Percentiles rank a stretch among this genome's conserved stretches.
phyloP scores from a whole-genome alignment of 2,888 invertebrate genomes.

The Mactromeris polynyma region DNA sequence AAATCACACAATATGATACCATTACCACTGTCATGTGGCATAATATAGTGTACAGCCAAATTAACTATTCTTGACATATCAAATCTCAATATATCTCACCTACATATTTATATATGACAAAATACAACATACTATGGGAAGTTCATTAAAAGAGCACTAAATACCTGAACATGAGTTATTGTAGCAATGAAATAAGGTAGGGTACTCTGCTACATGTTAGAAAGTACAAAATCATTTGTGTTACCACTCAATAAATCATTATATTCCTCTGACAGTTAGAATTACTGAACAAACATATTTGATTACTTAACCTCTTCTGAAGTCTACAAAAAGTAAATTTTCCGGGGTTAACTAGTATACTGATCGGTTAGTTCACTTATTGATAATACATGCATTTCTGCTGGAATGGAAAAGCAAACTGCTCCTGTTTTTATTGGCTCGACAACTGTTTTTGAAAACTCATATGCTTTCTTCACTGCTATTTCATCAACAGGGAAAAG shows the following conservation, averaged over 20 bases:
- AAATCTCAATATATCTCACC: too few relatives aligned
- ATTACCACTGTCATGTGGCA: too few relatives aligned
- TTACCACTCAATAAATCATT: not conserved
- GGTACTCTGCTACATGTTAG: too few relatives aligned
- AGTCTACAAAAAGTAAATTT: not conserved
- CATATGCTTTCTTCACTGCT: not conserved
- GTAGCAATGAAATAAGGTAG: too few relatives aligned
- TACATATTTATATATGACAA: too few relatives aligned
- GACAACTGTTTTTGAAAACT: not conserved
- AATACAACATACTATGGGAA: not conserved
- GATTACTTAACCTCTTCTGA: not conserved
- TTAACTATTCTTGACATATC: too few relatives aligned
- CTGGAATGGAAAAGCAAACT: not conserved
- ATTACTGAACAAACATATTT: not conserved
- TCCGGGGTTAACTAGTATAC: not conserved
- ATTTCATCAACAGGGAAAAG: not conserved
- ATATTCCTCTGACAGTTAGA: not conserved
- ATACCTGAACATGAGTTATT: too few relatives aligned
- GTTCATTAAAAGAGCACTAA: too few relatives aligned
- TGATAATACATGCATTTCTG: not conserved
- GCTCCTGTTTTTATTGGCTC: slow-evolving; percentile 12
- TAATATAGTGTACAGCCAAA: too few relatives aligned
- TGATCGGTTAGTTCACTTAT: not conserved
- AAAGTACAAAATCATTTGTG: too few relatives aligned
- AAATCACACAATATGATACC: too few relatives aligned